A percentile compares a stretch with the other conserved stretches of the same genome.
Evolutionary conservation across 2,113 vertebrate species (phyloP).

Genomic region (Tachycineta bicolor): DNA sequence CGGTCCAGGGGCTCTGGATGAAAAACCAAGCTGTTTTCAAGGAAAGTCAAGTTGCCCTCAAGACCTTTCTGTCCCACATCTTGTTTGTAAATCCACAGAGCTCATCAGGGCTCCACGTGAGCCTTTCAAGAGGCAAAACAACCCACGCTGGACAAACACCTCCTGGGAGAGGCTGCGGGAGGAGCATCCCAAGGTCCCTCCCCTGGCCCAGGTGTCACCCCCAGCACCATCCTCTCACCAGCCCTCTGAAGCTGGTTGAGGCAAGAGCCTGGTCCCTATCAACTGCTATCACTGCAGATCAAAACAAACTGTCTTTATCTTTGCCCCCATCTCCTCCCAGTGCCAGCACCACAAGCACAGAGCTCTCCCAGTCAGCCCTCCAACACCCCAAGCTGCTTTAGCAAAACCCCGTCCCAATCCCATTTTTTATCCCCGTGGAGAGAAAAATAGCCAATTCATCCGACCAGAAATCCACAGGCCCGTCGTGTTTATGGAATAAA

Average conservation of each 20-base stretch:
- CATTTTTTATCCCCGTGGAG: neutral
- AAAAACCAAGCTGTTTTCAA: neutral
- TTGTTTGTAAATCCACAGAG: neutral
- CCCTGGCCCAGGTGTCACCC: neutral
- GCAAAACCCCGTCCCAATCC: neutral
- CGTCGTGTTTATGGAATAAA: neutral
- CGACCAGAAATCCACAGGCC: neutral
- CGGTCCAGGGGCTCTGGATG: accelerated
- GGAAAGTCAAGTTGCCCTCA: neutral
- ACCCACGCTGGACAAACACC: accelerated
- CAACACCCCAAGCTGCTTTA: neutral
- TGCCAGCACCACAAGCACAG: neutral
- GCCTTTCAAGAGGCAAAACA: neutral
- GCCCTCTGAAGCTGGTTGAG: neutral
- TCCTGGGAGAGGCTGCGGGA: neutral
- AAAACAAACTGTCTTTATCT: too few species aligned
- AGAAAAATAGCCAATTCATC: neutral
- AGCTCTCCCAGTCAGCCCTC: neutral
- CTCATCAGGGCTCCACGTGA: accelerated
- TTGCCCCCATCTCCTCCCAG: neutral
- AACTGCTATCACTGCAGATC: neutral
- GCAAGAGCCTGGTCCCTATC: neutral
- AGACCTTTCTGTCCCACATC: too few species aligned
- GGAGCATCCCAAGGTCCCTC: accelerated
- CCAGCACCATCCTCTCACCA: neutral